Base-by-base conservation (phyloP, 2,797 vertebrate species). In the Amazonetta brasiliensis region DNA sequence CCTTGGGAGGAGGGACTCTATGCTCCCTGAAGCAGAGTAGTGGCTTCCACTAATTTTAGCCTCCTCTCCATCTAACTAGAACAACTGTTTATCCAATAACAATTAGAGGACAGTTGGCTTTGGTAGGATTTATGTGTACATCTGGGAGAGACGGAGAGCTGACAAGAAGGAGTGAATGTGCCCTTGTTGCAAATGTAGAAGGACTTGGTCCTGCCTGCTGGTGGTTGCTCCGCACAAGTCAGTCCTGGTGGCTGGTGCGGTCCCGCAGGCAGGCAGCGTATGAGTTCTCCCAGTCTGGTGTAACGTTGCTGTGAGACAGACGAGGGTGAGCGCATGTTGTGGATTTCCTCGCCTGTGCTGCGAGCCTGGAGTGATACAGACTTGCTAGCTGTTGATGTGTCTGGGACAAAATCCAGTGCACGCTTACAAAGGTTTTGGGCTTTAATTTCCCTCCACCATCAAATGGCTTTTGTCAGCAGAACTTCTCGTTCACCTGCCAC, bases 11-110 rank as follows among this genome's bases (percentile, higher is more conserved):
- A 82, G 76, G 90, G 74, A 89, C 76, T 69, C 21, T 20, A 79
- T 83, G 28, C 16, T 60, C 56, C 86, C 90, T 87, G 75, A 80
- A 77, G 92, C 75, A 60, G 83, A 84, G 69, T 69, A 90, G 72
- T 1, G 16, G 43, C 58, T 83, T 92, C 87, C 54, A 84, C 35
- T 39, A 30, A 56, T 58, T 91, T 86, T 80, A 60, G 79, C 37
- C 43, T 95, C 84, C 84, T 92, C 92, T 92, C 43, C 35, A 84
- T 94, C 20, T 91, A 48, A 35, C 33, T 72, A 35, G 83, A 60
- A 46, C 54, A 89, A 72, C 83, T 89, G 74, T 89, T 91, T 77
- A 50, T 87, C 90, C 87, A 74, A 23, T 66, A 78, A 66, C 48
- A 43, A 41, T 23, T 41, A 20, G 30, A 78, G 50, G 31, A 30